Percentiles rank a stretch among this genome's conserved stretches.
phyloP scores from a whole-genome alignment of 2,113 vertebrate species.

The Cinclus mexicanus region DNA sequence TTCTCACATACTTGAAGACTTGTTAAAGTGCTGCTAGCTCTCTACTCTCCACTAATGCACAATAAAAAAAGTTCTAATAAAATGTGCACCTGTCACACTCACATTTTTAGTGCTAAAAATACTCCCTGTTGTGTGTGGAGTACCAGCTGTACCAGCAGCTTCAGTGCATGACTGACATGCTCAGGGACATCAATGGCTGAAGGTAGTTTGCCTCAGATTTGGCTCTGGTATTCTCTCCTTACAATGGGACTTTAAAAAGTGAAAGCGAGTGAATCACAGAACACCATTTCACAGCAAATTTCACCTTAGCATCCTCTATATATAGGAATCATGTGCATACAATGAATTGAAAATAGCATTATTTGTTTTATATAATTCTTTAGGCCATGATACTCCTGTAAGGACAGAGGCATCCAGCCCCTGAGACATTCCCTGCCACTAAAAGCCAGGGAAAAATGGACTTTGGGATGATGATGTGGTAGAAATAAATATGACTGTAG shows the following conservation, averaged over 20 bases:
- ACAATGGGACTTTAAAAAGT: background rate
- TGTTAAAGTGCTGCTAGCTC: slow-evolving; percentile 17
- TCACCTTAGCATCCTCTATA: background rate
- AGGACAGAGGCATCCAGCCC: background rate
- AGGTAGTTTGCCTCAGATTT: slow-evolving; percentile 15
- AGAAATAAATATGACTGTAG: background rate
- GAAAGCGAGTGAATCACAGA: background rate
- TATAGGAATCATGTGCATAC: background rate
- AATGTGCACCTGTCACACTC: slow-evolving; percentile 64
- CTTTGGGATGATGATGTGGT: background rate
- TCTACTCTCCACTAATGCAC: background rate
- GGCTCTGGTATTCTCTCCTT: background rate
- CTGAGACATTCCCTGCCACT: background rate
- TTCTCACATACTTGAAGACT: slow-evolving; percentile 8
- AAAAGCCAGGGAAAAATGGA: background rate
- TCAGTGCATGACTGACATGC: slow-evolving; percentile 23
- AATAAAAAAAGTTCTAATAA: slow-evolving; percentile 59
- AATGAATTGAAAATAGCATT: background rate
- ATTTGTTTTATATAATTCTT: background rate
- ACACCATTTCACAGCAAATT: background rate
- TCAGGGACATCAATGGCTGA: background rate
- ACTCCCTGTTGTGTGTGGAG: slow-evolving; percentile 30
- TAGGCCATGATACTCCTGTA: background rate
- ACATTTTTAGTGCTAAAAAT: slow-evolving; percentile 53
- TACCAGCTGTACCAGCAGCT: slow-evolving; percentile 59